Conservation (phyloP, 2,888 invertebrate species). For the Limnephilus marmoratus region DNA sequence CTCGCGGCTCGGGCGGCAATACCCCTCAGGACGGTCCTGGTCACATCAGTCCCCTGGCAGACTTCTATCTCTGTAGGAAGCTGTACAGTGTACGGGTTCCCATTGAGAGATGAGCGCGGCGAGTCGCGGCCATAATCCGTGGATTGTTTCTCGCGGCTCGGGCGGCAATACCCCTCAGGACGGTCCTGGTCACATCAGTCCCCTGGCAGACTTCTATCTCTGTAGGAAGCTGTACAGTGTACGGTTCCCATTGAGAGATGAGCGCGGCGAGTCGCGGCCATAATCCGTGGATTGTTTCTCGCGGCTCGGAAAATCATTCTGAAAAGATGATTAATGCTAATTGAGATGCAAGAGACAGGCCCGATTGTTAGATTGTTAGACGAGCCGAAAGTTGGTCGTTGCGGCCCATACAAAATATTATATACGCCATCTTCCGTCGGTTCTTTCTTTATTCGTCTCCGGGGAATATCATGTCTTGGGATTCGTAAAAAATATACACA, state of each 20-base stretch:
- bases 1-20: constrained; percentile 16
- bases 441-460: constrained; percentile 6
- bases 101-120: not conserved
- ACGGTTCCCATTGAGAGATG: constrained; percentile 1
- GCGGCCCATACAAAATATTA: constrained; percentile 2
- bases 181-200: not conserved
- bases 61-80: not conserved
- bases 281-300: constrained; percentile 37
- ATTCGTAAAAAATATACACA: constrained; percentile 13
- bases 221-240: not conserved
- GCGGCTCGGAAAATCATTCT: constrained; percentile 39
- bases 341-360: constrained; percentile 62
- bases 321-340: constrained; percentile 65
- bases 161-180: not conserved
- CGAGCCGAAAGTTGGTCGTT: constrained; percentile 44
- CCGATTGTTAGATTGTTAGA: constrained; percentile 53
- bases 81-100: not conserved
- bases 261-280: not conserved
- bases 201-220: not conserved
- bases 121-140: not conserved
- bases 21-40: not conserved
- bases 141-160: constrained; percentile 36
- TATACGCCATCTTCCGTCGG: not conserved
- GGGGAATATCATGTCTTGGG: not conserved
- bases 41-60: not conserved